phyloP scores from a whole-genome alignment of 2,113 vertebrate species.

The Climacteris rufus region DNA sequence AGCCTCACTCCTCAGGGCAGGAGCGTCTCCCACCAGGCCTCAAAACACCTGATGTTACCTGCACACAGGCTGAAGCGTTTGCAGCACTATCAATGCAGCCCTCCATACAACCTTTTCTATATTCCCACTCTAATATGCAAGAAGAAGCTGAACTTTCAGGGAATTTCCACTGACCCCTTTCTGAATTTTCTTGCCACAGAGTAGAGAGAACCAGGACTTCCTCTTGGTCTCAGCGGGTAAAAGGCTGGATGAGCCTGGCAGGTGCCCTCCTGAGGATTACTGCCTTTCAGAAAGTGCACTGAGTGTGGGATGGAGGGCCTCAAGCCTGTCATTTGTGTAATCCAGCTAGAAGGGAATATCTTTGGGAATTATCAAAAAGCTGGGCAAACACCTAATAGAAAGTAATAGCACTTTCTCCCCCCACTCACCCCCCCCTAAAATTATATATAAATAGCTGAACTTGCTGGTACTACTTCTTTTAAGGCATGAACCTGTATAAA shows the following conservation, averaged over 20 bases:
- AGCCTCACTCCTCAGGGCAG: not conserved
- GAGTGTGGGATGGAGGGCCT: not conserved
- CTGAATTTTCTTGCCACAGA: not conserved
- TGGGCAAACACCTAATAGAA: not conserved
- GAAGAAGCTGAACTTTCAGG: not conserved
- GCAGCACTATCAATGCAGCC: not conserved
- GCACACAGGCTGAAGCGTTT: not conserved
- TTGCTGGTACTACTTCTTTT: not conserved
- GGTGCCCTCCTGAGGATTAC: not conserved
- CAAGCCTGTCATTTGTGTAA: not conserved
- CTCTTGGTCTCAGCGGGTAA: not conserved
- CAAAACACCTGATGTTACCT: not conserved
- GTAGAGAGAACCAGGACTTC: not conserved
- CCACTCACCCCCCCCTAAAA: not conserved
- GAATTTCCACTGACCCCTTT: not conserved
- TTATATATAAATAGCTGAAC: not conserved
- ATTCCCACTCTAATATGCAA: not conserved
- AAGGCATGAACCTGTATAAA: not conserved
- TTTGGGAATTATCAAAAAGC: not conserved
- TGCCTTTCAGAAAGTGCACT: not conserved
- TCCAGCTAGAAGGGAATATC: not conserved
- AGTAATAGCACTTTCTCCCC: not conserved
- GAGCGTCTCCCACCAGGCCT: not conserved
- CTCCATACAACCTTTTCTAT: no score
- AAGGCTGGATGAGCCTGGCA: not conserved